phyloP scores from a whole-genome alignment of 2,797 vertebrate species.

The Malurus leucopterus region DNA sequence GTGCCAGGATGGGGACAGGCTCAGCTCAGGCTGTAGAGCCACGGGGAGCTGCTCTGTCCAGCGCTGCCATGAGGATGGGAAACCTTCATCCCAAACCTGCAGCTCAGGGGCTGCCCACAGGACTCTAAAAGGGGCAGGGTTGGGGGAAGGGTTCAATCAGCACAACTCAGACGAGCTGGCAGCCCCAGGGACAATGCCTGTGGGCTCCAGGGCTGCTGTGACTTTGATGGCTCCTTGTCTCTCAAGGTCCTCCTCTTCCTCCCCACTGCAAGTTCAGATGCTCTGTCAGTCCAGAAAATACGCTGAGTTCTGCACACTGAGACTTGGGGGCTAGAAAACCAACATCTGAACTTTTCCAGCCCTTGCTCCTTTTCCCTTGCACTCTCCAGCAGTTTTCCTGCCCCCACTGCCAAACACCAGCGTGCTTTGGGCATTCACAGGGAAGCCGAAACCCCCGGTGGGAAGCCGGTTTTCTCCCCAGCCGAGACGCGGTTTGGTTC shows the following conservation, averaged over 20 bases:
- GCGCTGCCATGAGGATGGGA: neutral
- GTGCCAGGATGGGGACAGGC: neutral
- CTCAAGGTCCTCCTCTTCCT: neutral
- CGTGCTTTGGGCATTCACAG: neutral
- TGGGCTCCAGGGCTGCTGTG: neutral
- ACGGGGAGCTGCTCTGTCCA: neutral
- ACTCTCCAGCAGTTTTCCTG: neutral
- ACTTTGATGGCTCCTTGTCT: neutral
- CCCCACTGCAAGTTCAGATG: neutral
- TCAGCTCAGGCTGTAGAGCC: neutral
- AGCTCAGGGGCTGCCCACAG: neutral
- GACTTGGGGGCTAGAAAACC: neutral
- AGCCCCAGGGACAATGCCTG: rapidly evolving
- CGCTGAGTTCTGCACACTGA: rapidly evolving
- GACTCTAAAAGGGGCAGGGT: neutral
- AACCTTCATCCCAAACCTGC: neutral
- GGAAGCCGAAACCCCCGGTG: neutral
- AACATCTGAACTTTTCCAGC: neutral
- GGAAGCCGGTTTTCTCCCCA: neutral
- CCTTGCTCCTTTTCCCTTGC: neutral
- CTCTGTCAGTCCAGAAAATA: neutral
- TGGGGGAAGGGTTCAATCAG: neutral
- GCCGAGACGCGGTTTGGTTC: rapidly evolving
- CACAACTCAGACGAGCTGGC: neutral
- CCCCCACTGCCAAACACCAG: neutral